Evolutionary conservation across 2,797 vertebrate species (phyloP).

Genomic region (Sylvia borin): DNA sequence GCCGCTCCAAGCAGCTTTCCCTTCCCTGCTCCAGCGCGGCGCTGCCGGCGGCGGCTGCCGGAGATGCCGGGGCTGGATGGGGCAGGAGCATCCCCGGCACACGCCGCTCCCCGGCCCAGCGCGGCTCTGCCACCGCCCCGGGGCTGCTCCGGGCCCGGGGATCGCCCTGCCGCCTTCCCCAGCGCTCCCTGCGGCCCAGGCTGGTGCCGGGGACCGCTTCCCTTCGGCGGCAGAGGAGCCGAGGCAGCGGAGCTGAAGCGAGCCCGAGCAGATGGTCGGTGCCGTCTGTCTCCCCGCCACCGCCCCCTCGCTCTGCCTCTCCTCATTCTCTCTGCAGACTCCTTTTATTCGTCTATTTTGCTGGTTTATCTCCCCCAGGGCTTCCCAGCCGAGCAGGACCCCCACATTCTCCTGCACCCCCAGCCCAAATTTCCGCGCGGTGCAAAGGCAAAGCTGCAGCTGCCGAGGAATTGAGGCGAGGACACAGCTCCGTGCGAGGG

Average conservation of each 20-base stretch:
- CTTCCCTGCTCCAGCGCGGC: background rate
- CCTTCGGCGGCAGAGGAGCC: background rate
- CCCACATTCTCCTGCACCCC: background rate
- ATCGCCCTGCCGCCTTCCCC: background rate
- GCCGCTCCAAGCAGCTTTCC: background rate
- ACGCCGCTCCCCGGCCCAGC: rapidly evolving
- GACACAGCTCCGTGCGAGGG: rapidly evolving
- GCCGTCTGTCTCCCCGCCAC: constrained; percentile 2
- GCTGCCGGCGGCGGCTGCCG: background rate
- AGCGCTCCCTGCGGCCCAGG: rapidly evolving
- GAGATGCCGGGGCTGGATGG: background rate
- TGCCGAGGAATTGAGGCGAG: background rate
- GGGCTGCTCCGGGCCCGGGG: background rate
- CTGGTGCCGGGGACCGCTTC: background rate
- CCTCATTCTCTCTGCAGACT: background rate
- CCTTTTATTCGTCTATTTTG: background rate
- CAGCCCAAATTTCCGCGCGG: background rate
- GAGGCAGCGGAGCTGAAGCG: background rate
- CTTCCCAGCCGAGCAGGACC: background rate
- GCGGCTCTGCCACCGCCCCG: rapidly evolving
- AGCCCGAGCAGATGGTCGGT: constrained; percentile 24
- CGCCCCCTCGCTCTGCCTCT: background rate
- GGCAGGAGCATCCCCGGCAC: background rate
- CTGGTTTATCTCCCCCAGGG: background rate
- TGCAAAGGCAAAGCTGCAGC: background rate